A percentile compares a stretch with the other conserved stretches of the same genome.
These are phyloP conservation scores for Epinephelus lanceolatus DNA, from an alignment of 2,113 vertebrate genomes.

Conservation along the genomic window DNA sequence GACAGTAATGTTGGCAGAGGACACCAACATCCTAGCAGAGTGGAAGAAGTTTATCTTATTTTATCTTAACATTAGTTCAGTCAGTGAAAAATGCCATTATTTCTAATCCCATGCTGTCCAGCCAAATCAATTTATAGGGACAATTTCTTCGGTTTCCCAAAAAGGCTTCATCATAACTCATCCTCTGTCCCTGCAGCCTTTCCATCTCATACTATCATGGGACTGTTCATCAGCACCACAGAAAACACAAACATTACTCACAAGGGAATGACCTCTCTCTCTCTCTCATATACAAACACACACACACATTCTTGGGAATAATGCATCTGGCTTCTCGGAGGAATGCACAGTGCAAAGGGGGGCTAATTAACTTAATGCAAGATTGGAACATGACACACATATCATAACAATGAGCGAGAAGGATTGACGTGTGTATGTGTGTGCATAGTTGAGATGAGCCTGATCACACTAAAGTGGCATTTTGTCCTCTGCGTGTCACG, in stretches of 20 bases:
- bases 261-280: background rate
- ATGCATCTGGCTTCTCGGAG: background rate
- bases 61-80: background rate
- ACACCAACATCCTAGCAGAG: no score
- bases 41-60: no score
- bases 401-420: constrained; percentile 31
- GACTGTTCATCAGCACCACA: constrained; percentile 25
- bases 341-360: constrained; percentile 6
- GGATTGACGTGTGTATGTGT: background rate
- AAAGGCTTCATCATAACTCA: background rate
- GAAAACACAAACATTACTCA: constrained; percentile 29
- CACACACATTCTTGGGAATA: background rate
- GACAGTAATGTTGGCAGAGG: no score
- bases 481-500: constrained; percentile 18
- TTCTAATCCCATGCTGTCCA: background rate
- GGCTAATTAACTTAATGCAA: constrained; percentile 33
- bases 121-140: background rate
- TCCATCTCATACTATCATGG: constrained; percentile 9
- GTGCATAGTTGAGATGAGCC: background rate
- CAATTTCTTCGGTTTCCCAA: constrained; percentile 14
- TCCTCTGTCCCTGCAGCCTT: background rate
- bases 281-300: background rate
- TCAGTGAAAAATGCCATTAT: background rate
- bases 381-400: background rate
- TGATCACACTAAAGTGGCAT: constrained; percentile 59